These are phyloP conservation scores for Cossypha caffra DNA, from an alignment of 2,797 vertebrate genomes.

Conservation along the genomic window DNA sequence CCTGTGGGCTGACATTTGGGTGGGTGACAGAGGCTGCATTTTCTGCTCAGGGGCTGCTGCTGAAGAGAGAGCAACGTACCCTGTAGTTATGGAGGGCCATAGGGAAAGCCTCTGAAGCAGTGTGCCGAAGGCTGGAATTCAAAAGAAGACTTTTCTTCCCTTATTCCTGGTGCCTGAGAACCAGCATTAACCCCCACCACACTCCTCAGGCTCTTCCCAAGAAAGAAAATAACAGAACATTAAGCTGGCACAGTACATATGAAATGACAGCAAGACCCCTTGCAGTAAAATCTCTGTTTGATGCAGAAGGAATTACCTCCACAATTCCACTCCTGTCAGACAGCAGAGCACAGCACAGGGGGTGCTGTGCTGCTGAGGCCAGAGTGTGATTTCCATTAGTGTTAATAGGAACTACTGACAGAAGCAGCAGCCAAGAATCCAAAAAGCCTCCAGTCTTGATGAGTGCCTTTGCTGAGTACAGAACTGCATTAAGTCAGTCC, in stretches of 20 bases:
- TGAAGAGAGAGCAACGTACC: background rate
- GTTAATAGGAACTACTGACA: constrained; percentile 38
- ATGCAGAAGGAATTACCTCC: constrained; percentile 30
- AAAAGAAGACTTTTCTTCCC: background rate
- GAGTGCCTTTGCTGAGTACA: background rate
- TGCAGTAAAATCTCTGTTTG: background rate
- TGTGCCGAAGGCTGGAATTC: background rate
- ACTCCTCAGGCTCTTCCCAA: background rate
- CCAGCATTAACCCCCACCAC: background rate
- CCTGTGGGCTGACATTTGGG: background rate
- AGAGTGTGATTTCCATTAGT: constrained; percentile 18
- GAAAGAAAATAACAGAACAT: background rate
- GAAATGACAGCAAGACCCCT: background rate
- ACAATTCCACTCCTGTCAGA: background rate
- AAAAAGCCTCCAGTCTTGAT: background rate
- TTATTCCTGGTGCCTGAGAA: background rate
- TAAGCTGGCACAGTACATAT: background rate
- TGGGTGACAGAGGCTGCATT: background rate
- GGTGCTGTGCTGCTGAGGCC: background rate
- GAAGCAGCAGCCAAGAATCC: background rate
- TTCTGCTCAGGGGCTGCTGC: background rate
- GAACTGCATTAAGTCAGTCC: background rate
- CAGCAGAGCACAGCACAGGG: background rate
- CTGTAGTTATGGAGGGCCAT: background rate
- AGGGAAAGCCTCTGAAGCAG: background rate